Base-by-base conservation (phyloP, 2,113 vertebrate genomes). In the Apodemus speciosus region DNA sequence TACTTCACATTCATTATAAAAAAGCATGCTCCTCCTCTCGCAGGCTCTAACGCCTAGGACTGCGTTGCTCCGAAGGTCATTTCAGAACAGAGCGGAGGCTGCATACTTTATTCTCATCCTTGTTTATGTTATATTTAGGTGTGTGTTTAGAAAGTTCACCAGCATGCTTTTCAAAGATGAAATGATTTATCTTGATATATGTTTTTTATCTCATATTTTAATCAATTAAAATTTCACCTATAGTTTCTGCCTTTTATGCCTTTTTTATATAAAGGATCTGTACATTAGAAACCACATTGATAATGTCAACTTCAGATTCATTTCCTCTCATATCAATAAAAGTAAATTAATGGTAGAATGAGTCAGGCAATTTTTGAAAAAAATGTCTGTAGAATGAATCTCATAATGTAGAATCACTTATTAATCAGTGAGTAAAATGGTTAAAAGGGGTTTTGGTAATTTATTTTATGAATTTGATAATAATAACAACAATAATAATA, bases 1-100 rank as follows among this genome's bases (percentile, higher is more conserved):
- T 95, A 93, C 94, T 95, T 96, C 89, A 93, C 83, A 96, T 95
- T 97, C 95, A 97, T 96, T 95, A 96, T 46, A 94, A 90, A 96
- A 93, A 97, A 94, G 56, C 58, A 89, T 95, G 92, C 13, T 69
- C 62, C 46, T 94, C 23, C 51, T 83, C 90, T 75, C 90, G 69
- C 72, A 76, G 91, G 89, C 56, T 46, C 60, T 49, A 90, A 85
- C 95, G 66, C 69, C n/a, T 81, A 71, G 15, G 88, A 95, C 11
- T 88, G 25, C 2, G 71, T 73, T 80, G 30, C 71, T 76, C 87
- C 66, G 91, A 84, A 93, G 21, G 53, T 73, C 5, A 53, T 75
- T 72, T 90, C 9, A 87, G 56, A 43, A 81, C 9, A 93, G 4
- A 89, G 38, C 6, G 75, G 79, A 86, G 38, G 46, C 21, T 85